Evolutionary conservation across 1,140 invertebrate genomes (phyloP), one percentile per base, ranked within the genome.

Genomic region (Nylanderia fulva): DNA sequence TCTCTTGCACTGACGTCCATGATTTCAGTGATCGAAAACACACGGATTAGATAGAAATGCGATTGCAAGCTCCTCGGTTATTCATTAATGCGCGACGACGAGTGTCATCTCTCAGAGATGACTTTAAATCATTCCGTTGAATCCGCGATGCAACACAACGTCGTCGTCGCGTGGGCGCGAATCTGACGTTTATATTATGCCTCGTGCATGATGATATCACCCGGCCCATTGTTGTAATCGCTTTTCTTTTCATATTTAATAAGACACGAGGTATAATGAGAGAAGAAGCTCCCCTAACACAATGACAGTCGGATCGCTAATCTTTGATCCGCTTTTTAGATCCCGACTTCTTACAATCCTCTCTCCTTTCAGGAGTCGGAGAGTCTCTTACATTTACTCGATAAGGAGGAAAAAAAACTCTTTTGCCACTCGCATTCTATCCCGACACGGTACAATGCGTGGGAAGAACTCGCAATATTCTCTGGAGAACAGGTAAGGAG

Each of bases 161-260:
- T n/a, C 29, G 29, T 33, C 8, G 11, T 36, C 24, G 77, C 21
- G 77, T 82, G 66, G 77, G 77, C 77, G 66, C 36, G 27, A 36
- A 39, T 36, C 36, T 71, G 63, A 79, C 63, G 76, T 68, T 66
- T 68, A 64, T 36, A 79, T 79, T 68, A 68, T 33, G 48, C 36
- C 42, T 48, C 39, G 18, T 15, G 6, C 29, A n/a, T n/a, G 77
- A 82, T 80, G 77, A 80, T 71, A 71, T 82, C 77, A 72, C 18
- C 39, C 3, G 48, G 5, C 36, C 2, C 3, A 58, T 64, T 71
- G 27, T 76, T 54, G 66, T 52, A 71, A 82, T 82, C 52, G 54
- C 52, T 60, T 82, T 58, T 58, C 66, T 72, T n/a, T n/a, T 72
- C 52, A 58, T 71, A 71, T 71, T 82, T 82, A 58, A 72, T 72